Percentiles rank a stretch among this genome's conserved stretches.
These are phyloP conservation scores for Caenorhabditis virilis DNA, from an alignment of 2,888 invertebrate genomes.

Conservation along the genomic window DNA sequence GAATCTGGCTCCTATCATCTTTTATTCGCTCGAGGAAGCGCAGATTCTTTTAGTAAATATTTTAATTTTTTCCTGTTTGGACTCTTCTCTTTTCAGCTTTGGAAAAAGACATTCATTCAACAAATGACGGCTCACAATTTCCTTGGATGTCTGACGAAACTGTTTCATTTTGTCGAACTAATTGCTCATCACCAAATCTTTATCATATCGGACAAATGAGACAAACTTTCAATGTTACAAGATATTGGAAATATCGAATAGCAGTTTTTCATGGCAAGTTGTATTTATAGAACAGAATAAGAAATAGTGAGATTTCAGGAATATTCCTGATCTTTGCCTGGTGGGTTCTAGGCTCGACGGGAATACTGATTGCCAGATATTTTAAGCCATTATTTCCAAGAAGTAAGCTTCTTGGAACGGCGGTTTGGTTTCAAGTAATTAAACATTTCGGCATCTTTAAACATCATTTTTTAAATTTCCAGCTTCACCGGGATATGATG, in stretches of 20 bases:
- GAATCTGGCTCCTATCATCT: conserved; percentile 43
- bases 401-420: conserved; percentile 50
- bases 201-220: conserved; percentile 38
- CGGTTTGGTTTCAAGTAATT: conserved; percentile 55
- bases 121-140: conserved; percentile 50
- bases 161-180: conserved; percentile 41
- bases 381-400: conserved; percentile 56
- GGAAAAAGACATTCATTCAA: conserved; percentile 56
- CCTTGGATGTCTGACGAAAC: conserved; percentile 54
- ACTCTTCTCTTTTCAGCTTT: conserved; percentile 36
- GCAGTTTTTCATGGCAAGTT: conserved; percentile 53
- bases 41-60: conserved; percentile 48
- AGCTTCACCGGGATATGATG: conserved; percentile 54
- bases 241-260: conserved; percentile 56
- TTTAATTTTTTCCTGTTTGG: background rate
- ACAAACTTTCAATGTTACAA: conserved; percentile 41
- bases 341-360: conserved; percentile 57
- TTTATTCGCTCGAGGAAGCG: conserved; percentile 52
- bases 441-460: background rate
- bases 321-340: conserved; percentile 49
- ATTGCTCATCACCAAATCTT: conserved; percentile 37
- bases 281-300: background rate
- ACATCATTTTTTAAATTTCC: conserved; percentile 12
- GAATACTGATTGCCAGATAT: conserved; percentile 54
- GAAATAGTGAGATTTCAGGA: conserved; percentile 23